Percentiles rank a stretch among this genome's conserved stretches.
Conservation (phyloP, 2,113 vertebrate species). For the Toxostoma redivivum region DNA sequence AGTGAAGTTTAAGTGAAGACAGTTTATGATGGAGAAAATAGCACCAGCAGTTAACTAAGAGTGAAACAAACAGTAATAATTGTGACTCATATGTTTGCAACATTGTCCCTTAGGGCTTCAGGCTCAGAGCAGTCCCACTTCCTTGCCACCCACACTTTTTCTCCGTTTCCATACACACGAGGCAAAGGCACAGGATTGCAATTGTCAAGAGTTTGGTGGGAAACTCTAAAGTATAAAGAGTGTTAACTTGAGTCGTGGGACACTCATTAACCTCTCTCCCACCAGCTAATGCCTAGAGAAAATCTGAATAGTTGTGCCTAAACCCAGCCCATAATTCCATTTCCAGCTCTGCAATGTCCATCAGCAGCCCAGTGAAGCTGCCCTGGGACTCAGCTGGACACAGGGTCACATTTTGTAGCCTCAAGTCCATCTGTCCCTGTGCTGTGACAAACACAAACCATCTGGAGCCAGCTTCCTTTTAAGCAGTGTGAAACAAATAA, state of each 20-base stretch:
- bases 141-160: slow-evolving; percentile 38
- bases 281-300: not conserved
- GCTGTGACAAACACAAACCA: not conserved
- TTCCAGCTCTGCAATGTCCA: not conserved
- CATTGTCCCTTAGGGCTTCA: slow-evolving; percentile 17
- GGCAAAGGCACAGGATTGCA: slow-evolving; percentile 13
- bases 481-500: not conserved
- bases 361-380: not conserved
- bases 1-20: not conserved
- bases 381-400: not conserved
- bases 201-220: slow-evolving; percentile 19
- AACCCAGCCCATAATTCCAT: not conserved
- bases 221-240: not conserved
- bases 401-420: not conserved
- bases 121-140: not conserved
- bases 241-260: not conserved
- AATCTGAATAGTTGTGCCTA: not conserved
- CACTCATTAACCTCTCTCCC: not conserved
- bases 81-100: slow-evolving; percentile 26
- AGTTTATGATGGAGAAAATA: not conserved
- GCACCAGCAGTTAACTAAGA: not conserved
- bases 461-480: not conserved
- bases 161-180: not conserved
- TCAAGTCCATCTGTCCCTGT: not conserved
- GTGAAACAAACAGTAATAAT: slow-evolving; percentile 5